phyloP scores from a whole-genome alignment of 2,797 vertebrate genomes.

The Scarus forsteni region DNA sequence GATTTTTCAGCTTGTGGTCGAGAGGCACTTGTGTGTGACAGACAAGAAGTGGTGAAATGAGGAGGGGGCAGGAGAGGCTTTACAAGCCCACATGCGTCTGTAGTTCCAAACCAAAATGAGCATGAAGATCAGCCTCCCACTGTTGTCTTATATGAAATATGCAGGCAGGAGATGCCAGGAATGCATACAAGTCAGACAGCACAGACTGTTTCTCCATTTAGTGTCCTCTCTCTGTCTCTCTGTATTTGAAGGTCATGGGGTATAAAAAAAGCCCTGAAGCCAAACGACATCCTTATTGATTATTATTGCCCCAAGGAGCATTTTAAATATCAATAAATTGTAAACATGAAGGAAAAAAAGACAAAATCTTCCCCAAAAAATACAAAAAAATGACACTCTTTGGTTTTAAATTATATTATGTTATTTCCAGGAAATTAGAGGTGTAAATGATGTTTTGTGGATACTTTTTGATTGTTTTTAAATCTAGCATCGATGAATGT shows the following conservation, averaged over 20 bases:
- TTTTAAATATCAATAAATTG: no score
- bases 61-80: slow-evolving; percentile 11
- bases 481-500: no score
- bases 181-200: slow-evolving; percentile 55
- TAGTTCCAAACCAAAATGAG: slow-evolving; percentile 11
- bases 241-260: not conserved
- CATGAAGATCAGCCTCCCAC: not conserved
- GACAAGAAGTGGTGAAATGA: slow-evolving; percentile 39
- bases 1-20: slow-evolving; percentile 57
- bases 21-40: slow-evolving; percentile 58
- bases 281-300: no score
- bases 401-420: no score
- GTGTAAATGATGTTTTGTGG: no score
- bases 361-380: no score
- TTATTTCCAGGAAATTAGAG: no score
- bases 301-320: no score
- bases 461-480: no score
- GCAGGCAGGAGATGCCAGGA: slow-evolving; percentile 48
- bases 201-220: not conserved
- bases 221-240: not conserved
- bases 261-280: no score
- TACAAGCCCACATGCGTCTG: not conserved
- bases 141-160: slow-evolving; percentile 17
- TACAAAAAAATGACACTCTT: no score
- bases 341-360: no score